Percentiles rank a stretch among this genome's conserved stretches.
Evolutionary conservation across 2,113 vertebrate genomes (phyloP).

Genomic region (Mus pahari): DNA sequence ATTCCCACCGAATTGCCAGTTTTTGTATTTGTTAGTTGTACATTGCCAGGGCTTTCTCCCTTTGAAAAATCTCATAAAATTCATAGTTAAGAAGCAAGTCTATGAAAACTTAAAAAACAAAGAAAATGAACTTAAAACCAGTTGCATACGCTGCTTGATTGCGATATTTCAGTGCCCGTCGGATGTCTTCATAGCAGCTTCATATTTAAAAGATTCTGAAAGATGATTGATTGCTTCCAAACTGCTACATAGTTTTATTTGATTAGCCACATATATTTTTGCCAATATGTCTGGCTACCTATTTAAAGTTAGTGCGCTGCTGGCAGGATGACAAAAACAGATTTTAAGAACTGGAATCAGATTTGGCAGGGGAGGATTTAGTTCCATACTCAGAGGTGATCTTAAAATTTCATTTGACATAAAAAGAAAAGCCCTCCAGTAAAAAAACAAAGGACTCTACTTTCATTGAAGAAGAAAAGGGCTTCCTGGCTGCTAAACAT

Average conservation of each 20-base stretch:
- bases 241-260: conserved; percentile 87
- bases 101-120: conserved; percentile 79
- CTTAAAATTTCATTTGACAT: conserved; percentile 89
- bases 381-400: conserved; percentile 88
- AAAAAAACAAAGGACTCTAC: conserved; percentile 83
- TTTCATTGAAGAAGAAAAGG: conserved; percentile 82
- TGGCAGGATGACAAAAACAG: conserved; percentile 87
- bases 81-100: conserved; percentile 67
- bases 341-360: conserved; percentile 87
- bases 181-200: conserved; percentile 78
- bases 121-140: conserved; percentile 77
- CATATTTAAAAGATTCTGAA: conserved; percentile 84
- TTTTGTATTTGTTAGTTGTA: conserved; percentile 72
- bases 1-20: conserved; percentile 74
- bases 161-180: conserved; percentile 68
- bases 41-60: conserved; percentile 58
- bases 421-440: conserved; percentile 83
- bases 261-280: conserved; percentile 88
- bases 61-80: conserved; percentile 62
- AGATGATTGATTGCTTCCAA: conserved; percentile 87
- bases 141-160: conserved; percentile 72
- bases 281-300: conserved; percentile 87
- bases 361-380: conserved; percentile 87
- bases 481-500: conserved; percentile 76
- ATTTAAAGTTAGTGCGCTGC: conserved; percentile 85